A percentile compares a stretch with the other conserved stretches of the same genome.
Conservation (phyloP, 2,113 vertebrate genomes). For the Galbula dea region DNA sequence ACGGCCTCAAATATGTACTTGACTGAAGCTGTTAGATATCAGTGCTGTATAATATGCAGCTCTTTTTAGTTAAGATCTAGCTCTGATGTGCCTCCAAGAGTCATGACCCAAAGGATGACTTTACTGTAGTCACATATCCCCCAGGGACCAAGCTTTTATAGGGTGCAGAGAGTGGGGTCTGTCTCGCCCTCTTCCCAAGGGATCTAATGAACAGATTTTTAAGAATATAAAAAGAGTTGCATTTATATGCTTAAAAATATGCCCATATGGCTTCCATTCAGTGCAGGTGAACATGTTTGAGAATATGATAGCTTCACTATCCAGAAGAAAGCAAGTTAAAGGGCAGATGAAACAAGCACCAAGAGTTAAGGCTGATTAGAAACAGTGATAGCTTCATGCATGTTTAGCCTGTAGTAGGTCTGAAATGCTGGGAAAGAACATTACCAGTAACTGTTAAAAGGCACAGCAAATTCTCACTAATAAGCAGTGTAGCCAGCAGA, state of each 20-base stretch:
- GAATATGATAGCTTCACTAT: neutral
- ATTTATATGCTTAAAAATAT: neutral
- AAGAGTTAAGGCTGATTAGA: neutral
- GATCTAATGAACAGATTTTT: neutral
- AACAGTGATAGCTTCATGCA: neutral
- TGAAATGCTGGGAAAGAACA: neutral
- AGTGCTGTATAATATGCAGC: neutral
- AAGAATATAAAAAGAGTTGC: neutral
- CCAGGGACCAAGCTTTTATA: neutral
- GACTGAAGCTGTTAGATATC: neutral
- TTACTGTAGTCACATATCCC: neutral
- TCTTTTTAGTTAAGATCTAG: neutral
- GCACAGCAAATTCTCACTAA: neutral
- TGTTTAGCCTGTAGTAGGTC: neutral
- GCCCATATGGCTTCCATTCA: neutral
- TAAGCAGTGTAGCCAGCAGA: neutral
- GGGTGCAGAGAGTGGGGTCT: neutral
- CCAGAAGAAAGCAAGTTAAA: neutral
- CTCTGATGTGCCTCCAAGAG: neutral
- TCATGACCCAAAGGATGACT: neutral
- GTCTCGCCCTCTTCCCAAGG: neutral
- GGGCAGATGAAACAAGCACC: neutral
- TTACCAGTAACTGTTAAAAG: neutral
- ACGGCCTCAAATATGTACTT: neutral
- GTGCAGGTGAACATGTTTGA: neutral